phyloP scores from a whole-genome alignment of 2,113 vertebrate species.

The Gracilinanus agilis region DNA sequence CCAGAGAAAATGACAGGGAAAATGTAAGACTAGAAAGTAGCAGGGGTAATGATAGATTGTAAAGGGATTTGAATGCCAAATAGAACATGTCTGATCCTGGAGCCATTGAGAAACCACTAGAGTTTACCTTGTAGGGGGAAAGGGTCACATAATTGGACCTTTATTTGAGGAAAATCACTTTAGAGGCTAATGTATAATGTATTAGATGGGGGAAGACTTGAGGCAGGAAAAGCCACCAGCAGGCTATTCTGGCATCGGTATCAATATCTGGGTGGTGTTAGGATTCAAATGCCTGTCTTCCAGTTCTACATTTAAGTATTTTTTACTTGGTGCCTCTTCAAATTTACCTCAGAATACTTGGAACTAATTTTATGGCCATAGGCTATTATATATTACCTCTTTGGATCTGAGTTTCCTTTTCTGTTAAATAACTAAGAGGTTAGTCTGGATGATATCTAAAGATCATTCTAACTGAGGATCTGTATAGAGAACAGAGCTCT shows the following conservation, averaged over 20 bases:
- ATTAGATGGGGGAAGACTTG: not conserved
- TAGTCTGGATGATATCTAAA: not conserved
- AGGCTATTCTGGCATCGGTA: not conserved
- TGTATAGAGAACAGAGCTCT: not conserved
- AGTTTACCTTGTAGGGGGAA: not conserved
- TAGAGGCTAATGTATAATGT: not conserved
- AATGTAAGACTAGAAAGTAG: too few species aligned
- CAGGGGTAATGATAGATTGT: not conserved
- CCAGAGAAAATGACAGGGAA: too few species aligned
- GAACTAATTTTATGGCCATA: not conserved
- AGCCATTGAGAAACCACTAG: not conserved
- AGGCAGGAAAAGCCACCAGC: not conserved
- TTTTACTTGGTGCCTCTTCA: not conserved
- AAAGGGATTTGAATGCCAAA: too few species aligned
- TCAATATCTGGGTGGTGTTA: not conserved
- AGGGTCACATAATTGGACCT: not conserved
- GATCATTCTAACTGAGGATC: not conserved
- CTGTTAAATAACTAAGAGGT: not conserved
- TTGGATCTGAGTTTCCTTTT: not conserved
- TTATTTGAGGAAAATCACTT: not conserved
- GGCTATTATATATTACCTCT: not conserved
- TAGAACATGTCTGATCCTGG: too few species aligned
- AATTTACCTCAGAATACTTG: not conserved
- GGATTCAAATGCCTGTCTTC: not conserved
- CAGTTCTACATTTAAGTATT: not conserved